Evolutionary conservation across 2,888 invertebrate genomes (phyloP), one percentile per base, ranked within the genome.

Genomic region (Agrilus mali): DNA sequence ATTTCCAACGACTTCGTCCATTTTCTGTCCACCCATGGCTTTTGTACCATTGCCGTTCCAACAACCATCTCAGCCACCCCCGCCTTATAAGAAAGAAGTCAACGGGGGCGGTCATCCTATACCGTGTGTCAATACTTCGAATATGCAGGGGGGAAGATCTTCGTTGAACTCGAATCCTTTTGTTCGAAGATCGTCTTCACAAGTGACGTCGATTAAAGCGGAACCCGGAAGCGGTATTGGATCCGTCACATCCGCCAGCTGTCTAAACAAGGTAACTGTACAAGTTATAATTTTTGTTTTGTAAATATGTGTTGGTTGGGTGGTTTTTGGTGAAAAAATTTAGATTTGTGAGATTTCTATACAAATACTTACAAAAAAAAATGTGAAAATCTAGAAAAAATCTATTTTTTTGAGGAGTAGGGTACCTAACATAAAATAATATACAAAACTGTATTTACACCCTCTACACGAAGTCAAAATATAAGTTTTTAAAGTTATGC

Each of bases 1-100:
- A 33, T 71, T 72, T 50, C 63, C 67, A 1, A 27, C 27, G 4
- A 66, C 72, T 1, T 57, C 72, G 0, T 73, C 78, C 1, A 70
- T 81, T 54, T 69, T 83, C 64, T 83, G 81, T 56, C 71, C 78
- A 15, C 72, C 82, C 44, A 48, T 69, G 38, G 60, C 67, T 4
- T 58, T 67, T 47, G 47, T 64, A 12, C 60, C 62, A 2, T 44
- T 46, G 20, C 44, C 65, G 10, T 41, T 63, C 34, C 50, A 59
- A 2, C 56, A 57, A 16, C 51, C 53, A 31, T 49, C 56, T 14
- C 38, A 59, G 12, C 40, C 56, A 38, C 38, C 48, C 47, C 37
- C 50, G 27, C 27, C n/a, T n/a, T n/a, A n/a, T n/a, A n/a, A 27
- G 2, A 27, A 27, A 27, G 27, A 27, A 10, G 27, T 27, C 27